Base-by-base conservation (phyloP, 2,797 vertebrate species). In the Pseudochirops cupreus region DNA sequence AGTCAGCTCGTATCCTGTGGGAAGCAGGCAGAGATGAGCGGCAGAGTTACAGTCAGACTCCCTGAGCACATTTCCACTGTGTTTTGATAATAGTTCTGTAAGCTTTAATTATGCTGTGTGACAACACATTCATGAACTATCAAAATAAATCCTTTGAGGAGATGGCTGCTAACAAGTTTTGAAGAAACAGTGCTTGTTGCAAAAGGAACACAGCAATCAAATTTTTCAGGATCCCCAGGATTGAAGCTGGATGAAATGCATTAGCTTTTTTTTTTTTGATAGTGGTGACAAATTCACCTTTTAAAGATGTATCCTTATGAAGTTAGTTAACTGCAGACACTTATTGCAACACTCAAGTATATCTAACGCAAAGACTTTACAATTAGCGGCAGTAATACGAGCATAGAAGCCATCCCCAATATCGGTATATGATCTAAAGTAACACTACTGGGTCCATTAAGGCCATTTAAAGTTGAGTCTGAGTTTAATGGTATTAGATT, bases 61-160 rank as follows among this genome's bases (percentile, higher is more conserved):
- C 95, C 93, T 0, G 95, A 97, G 95, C 97, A 96, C 96, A 97
- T 97, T 97, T 91, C 97, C 54, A 54, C 98, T 94, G 62, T 96
- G 98, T 98, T 98, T 98, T 97, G 97, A 98, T 97, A 98, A 98
- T 95, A 96, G 95, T 98, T 97, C 95, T 89, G 97, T 97, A 95
- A 95, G 98, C 98, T 98, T 97, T 98, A 98, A 98, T 97, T 97
- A 98, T 98, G 98, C 98, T 97, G 97, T 87, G 56, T 94, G 97
- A 98, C 98, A 98, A 52, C 97, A 97, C 97, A 94, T 98, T 98
- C 98, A 97, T 97, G 96, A 97, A 95, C 98, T 96, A 98, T 97
- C 98, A 97, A 98, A 99, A 98, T 82, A 98, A 96, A 98, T 98
- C 98, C 98, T 98, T 97, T 92, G 96, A 98, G 97, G 98, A 98